Conservation (phyloP, 1,140 invertebrate genomes). For the Bradysia coprophila region DNA sequence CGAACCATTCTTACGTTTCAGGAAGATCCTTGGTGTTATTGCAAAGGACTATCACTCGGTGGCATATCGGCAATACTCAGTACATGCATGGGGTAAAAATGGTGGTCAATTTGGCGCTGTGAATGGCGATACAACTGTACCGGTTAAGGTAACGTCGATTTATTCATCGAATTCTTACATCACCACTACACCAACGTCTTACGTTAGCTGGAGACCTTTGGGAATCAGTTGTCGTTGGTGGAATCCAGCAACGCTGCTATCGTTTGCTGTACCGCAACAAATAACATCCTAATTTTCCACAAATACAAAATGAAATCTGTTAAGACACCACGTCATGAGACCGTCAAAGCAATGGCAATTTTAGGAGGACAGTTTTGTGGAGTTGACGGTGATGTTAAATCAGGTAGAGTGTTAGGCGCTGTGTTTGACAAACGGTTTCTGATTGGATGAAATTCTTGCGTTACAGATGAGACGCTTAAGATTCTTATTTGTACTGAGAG, state of each 20-base stretch:
- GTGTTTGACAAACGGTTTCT: neutral
- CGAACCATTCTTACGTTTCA: too few relatives aligned
- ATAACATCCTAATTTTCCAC: slow-evolving; percentile 14
- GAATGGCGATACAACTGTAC: slow-evolving; percentile 4
- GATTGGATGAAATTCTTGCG: neutral
- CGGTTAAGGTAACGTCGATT: neutral
- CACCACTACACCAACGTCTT: neutral
- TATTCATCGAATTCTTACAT: neutral
- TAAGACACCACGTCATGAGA: slow-evolving; percentile 19
- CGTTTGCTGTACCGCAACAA: slow-evolving; percentile 13
- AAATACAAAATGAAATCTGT: slow-evolving; percentile 15
- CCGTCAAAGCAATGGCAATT: slow-evolving; percentile 16
- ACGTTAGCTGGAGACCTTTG: slow-evolving; percentile 5
- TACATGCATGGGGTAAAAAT: slow-evolving; percentile 46
- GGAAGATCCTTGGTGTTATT: slow-evolving; percentile 11
- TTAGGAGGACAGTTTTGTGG: slow-evolving; percentile 13
- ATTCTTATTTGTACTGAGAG: slow-evolving; percentile 17
- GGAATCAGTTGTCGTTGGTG: slow-evolving; percentile 13
- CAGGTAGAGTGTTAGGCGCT: neutral
- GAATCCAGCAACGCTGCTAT: slow-evolving; percentile 19
- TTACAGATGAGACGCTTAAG: slow-evolving; percentile 12
- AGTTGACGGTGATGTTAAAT: neutral
- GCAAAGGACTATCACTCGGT: slow-evolving; percentile 42
- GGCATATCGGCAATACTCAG: slow-evolving; percentile 29
- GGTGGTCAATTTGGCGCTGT: slow-evolving; percentile 43